Base-by-base conservation (phyloP, 2,797 vertebrate species). In the Manis javanica region DNA sequence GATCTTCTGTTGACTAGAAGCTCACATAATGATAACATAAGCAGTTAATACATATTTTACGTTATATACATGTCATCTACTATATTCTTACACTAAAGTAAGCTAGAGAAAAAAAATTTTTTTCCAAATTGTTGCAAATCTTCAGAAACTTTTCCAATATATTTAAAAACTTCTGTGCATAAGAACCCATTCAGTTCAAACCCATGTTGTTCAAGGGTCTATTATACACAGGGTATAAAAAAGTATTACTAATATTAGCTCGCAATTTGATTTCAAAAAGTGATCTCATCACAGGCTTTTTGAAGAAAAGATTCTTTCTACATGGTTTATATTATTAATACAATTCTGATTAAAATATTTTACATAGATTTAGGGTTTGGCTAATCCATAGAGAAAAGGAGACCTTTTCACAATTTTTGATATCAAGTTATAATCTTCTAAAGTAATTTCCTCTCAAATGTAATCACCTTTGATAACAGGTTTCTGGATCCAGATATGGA, bases 401-500 rank as follows among this genome's bases (percentile, higher is more conserved):
- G 19, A 94, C 53, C 37, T 8, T 51, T 42, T 81, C 14, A 55
- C 26, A 74, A 15, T 57, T 85, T 63, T 46, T 64, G 31, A 39
- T 42, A 72, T 51, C 46, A 51, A 89, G 69, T 72, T 93, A 68
- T 39, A 59, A 23, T 57, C 18, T 87, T 72, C 49, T 91, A 87
- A 95, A 59, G n/a, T 74, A 88, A 75, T 82, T 75, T 91, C 49
- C 16, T 91, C 68, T 95, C 49, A 79, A 26, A 63, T 66, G 39
- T 39, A 86, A 69, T 26, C 9, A 87, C 14, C 53, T 14, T 79
- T 51, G 46, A 49, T 64, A 63, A 66, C 15, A 84, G 10, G 24
- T 39, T 87, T 87, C 53, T 79, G 61, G 34, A 75, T 83, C 31
- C 64, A 74, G 57, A 75, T 21, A 69, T 69, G 34, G 51, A 42